These are phyloP conservation scores for Bombylius discolor DNA, from an alignment of 2,888 invertebrate species.

Conservation along the genomic window DNA sequence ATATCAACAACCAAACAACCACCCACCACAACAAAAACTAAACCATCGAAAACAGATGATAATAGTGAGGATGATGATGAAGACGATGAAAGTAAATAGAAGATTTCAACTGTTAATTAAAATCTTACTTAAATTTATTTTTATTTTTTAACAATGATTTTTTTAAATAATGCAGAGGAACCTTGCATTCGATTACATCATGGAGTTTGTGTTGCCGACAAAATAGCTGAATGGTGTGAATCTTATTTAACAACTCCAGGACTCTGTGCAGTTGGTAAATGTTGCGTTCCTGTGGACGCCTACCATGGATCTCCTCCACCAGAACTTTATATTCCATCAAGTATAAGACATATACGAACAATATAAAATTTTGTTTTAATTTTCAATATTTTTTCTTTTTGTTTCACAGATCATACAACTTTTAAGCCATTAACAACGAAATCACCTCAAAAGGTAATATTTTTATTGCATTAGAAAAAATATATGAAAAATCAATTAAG, in stretches of 20 bases:
- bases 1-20: constrained; percentile 24
- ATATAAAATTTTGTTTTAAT: background rate
- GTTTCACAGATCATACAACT: constrained; percentile 13
- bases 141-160: background rate
- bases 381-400: too few relatives aligned
- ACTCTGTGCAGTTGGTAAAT: constrained; percentile 62
- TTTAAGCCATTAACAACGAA: constrained; percentile 25
- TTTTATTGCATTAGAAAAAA: background rate
- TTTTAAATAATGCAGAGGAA: constrained; percentile 16
- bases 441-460: constrained; percentile 24
- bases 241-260: constrained; percentile 61
- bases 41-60: constrained; percentile 22
- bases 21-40: constrained; percentile 25
- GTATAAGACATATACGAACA: constrained; percentile 20
- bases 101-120: background rate
- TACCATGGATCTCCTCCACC: constrained; percentile 54
- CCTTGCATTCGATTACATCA: constrained; percentile 40
- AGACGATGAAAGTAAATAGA: constrained; percentile 7
- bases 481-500: too few relatives aligned
- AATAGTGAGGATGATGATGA: constrained; percentile 21
- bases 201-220: constrained; percentile 71
- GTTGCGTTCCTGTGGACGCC: constrained; percentile 67
- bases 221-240: constrained; percentile 75
- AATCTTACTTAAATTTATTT: background rate
- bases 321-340: constrained; percentile 59